phyloP scores from a whole-genome alignment of 2,888 invertebrate species.

The Helleia helle region DNA sequence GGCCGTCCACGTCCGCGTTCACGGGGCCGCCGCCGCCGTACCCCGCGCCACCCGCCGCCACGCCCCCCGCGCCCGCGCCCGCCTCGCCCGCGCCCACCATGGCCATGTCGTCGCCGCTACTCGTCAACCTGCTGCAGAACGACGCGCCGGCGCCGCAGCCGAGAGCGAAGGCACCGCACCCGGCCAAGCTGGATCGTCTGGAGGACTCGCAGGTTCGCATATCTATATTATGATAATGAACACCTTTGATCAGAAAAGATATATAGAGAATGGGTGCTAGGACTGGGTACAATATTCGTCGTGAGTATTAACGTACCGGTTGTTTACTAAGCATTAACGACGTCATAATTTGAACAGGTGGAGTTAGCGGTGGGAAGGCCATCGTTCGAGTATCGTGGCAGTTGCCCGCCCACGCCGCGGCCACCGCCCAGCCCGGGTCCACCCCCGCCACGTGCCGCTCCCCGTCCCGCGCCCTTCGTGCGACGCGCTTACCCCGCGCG shows the following conservation, averaged over 20 bases:
- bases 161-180: slow-evolving; percentile 43
- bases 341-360: slow-evolving; percentile 33
- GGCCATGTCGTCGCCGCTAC: slow-evolving; percentile 88
- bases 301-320: too few species aligned
- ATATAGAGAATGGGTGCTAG: too few species aligned
- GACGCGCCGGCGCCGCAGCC: slow-evolving; percentile 74
- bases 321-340: too few species aligned
- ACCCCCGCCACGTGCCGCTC: slow-evolving; percentile 27
- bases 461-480: slow-evolving; percentile 24
- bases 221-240: too few species aligned
- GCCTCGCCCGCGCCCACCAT: slow-evolving; percentile 63
- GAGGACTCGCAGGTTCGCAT: slow-evolving; percentile 53
- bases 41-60: slow-evolving; percentile 31
- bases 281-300: too few species aligned
- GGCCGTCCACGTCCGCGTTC: slow-evolving; percentile 29
- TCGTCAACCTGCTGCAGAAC: slow-evolving; percentile 93
- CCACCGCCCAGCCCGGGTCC: slow-evolving; percentile 21
- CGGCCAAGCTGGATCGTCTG: slow-evolving; percentile 51
- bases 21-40: slow-evolving; percentile 53
- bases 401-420: slow-evolving; percentile 29
- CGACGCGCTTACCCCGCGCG: slow-evolving; percentile 26
- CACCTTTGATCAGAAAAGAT: too few species aligned
- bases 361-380: slow-evolving; percentile 55
- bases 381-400: slow-evolving; percentile 51
- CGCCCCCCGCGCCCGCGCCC: slow-evolving; percentile 25